These are phyloP conservation scores for Neoascia interrupta DNA, from an alignment of 2,888 invertebrate genomes.

Conservation along the genomic window DNA sequence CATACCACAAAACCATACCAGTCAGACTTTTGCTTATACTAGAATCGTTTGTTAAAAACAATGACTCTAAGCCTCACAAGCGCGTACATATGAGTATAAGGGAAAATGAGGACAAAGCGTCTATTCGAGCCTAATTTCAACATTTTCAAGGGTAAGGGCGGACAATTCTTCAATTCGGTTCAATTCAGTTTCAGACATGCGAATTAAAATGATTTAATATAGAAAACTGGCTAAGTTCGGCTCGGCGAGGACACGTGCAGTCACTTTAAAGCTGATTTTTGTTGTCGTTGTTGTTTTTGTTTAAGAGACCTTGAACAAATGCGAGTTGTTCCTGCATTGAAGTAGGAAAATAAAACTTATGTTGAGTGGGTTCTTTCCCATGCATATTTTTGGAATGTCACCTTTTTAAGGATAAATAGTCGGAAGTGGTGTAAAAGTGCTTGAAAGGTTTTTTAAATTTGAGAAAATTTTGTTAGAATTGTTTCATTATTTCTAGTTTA, in stretches of 20 bases:
- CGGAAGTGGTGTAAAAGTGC: too few relatives aligned
- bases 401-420: too few relatives aligned
- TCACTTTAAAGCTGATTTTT: constrained; percentile 54
- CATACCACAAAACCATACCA: not conserved
- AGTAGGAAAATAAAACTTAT: constrained; percentile 59
- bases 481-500: too few relatives aligned
- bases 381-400: constrained; percentile 24
- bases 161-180: constrained; percentile 24
- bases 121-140: constrained; percentile 62
- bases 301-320: constrained; percentile 31
- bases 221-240: constrained; percentile 39
- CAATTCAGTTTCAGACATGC: constrained; percentile 39
- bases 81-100: not conserved
- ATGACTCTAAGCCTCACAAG: constrained; percentile 36
- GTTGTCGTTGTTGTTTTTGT: constrained; percentile 9
- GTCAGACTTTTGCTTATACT: constrained; percentile 27
- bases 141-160: constrained; percentile 61
- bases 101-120: constrained; percentile 38
- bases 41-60: constrained; percentile 50
- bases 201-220: constrained; percentile 63
- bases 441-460: too few relatives aligned
- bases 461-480: too few relatives aligned
- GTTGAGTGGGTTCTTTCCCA: constrained; percentile 32
- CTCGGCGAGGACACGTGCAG: constrained; percentile 61
- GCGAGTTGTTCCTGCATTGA: constrained; percentile 26